Percentiles rank a stretch among this genome's conserved stretches.
phyloP scores from a whole-genome alignment of 2,797 vertebrate species.

The Odontamblyopus lacepedii region DNA sequence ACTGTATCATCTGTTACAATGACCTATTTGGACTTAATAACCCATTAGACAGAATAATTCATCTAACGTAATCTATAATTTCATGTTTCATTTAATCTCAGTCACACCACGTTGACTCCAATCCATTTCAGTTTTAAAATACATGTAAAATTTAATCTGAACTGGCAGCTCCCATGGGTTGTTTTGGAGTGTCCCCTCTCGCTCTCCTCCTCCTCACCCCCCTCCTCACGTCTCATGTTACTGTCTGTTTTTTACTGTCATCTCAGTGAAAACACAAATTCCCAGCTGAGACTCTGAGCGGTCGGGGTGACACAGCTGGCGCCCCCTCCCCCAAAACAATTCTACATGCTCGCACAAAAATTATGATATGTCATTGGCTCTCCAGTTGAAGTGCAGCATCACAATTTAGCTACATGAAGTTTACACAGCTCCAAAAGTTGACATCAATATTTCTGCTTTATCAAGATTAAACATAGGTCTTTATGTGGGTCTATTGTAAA shows the following conservation, averaged over 20 bases:
- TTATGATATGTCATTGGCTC: constrained; percentile 34
- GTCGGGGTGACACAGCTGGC: constrained; percentile 55
- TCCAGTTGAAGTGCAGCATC: constrained; percentile 22
- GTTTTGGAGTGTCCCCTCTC: constrained; percentile 41
- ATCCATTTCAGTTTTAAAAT: neutral
- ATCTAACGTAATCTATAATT: neutral
- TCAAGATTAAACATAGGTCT: constrained; percentile 9
- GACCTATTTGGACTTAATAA: neutral
- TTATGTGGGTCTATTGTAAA: constrained; percentile 16
- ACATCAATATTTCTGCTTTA: constrained; percentile 25
- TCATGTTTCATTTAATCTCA: constrained; percentile 7
- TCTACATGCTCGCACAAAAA: constrained; percentile 37
- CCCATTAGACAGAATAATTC: neutral
- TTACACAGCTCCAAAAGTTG: constrained; percentile 27
- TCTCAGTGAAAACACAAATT: constrained; percentile 40
- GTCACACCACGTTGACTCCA: neutral
- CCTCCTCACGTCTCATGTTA: constrained; percentile 49
- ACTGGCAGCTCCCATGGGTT: constrained; percentile 53
- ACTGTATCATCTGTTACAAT: neutral
- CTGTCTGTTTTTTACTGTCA: constrained; percentile 54
- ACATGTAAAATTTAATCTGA: constrained; percentile 29
- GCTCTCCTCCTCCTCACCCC: constrained; percentile 26
- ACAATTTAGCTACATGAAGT: constrained; percentile 20
- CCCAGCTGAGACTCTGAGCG: constrained; percentile 47
- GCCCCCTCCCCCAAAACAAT: constrained; percentile 24